Percentiles rank a stretch among this genome's conserved stretches.
Conservation (phyloP, 2,797 vertebrate species). For the Leptatherina wallacei region DNA sequence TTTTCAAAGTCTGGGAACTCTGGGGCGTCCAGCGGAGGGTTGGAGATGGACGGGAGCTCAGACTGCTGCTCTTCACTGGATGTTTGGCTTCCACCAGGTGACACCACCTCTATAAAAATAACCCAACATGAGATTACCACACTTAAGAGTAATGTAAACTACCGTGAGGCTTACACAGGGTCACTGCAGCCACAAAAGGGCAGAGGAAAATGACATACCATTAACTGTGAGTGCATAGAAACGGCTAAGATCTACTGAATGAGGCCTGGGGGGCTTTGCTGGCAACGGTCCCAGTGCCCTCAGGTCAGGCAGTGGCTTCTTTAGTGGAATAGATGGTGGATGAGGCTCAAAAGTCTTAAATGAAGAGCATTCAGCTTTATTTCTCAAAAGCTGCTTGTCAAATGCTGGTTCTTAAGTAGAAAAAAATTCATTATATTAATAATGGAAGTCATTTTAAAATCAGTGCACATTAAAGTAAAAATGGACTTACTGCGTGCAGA, state of each 20-base stretch:
- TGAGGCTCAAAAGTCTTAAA: conserved; percentile 20
- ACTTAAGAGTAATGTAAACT: conserved; percentile 34
- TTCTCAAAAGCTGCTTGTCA: conserved; percentile 37
- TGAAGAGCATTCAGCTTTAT: conserved; percentile 19
- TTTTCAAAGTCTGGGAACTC: conserved; percentile 77
- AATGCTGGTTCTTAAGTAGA: conserved; percentile 33
- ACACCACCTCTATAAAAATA: conserved; percentile 55
- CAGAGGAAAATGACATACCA: conserved; percentile 32
- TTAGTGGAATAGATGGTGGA: conserved; percentile 26
- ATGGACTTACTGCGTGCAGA: conserved; percentile 65
- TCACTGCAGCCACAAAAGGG: conserved; percentile 4
- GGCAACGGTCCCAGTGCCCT: conserved; percentile 53
- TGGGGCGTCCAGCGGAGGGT: conserved; percentile 60
- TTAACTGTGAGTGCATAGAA: conserved; percentile 23
- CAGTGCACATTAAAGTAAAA: too few relatives aligned
- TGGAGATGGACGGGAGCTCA: conserved; percentile 27
- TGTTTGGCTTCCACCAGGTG: conserved; percentile 21
- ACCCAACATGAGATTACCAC: conserved; percentile 33
- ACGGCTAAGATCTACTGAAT: conserved; percentile 67
- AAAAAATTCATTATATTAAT: accelerated
- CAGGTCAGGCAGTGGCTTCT: conserved; percentile 67
- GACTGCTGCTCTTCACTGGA: conserved; percentile 15
- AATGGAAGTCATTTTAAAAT: neutral
- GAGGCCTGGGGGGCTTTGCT: conserved; percentile 77
- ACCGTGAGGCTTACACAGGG: conserved; percentile 9